Evolutionary conservation across 2,113 vertebrate species (phyloP).

Genomic region (Dendrocopos noguchii): DNA sequence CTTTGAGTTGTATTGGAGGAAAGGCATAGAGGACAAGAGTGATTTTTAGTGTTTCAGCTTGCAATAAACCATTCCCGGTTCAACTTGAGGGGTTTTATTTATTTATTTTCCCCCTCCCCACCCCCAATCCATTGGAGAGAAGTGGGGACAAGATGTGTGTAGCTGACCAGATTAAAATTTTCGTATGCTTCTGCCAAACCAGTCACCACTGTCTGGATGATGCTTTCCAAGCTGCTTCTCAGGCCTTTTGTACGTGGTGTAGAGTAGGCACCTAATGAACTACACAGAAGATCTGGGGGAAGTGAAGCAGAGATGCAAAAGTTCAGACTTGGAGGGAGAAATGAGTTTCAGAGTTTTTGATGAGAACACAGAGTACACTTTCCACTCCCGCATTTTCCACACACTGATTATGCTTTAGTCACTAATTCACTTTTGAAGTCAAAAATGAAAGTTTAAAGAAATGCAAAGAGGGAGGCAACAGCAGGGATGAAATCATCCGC

Average conservation of each 20-base stretch:
- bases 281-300: constrained; percentile 78
- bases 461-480: constrained; percentile 76
- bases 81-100: background rate
- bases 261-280: constrained; percentile 69
- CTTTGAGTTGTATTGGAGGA: background rate
- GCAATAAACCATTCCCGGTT: background rate
- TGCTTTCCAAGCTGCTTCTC: constrained; percentile 49
- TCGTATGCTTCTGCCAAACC: constrained; percentile 67
- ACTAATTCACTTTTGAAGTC: constrained; percentile 76
- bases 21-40: background rate
- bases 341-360: constrained; percentile 79
- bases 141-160: background rate
- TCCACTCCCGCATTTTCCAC: constrained; percentile 78
- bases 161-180: constrained; percentile 72
- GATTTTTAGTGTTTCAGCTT: background rate
- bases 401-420: constrained; percentile 79
- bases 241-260: constrained; percentile 39
- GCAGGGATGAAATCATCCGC: constrained; percentile 75
- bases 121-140: background rate
- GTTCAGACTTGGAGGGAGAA: constrained; percentile 82
- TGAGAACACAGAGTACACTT: constrained; percentile 78
- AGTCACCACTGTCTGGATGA: constrained; percentile 55
- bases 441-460: constrained; percentile 77
- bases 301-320: constrained; percentile 82
- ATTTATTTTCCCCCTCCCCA: background rate